phyloP scores from a whole-genome alignment of 2,888 invertebrate genomes.

The Ophion costatus region DNA sequence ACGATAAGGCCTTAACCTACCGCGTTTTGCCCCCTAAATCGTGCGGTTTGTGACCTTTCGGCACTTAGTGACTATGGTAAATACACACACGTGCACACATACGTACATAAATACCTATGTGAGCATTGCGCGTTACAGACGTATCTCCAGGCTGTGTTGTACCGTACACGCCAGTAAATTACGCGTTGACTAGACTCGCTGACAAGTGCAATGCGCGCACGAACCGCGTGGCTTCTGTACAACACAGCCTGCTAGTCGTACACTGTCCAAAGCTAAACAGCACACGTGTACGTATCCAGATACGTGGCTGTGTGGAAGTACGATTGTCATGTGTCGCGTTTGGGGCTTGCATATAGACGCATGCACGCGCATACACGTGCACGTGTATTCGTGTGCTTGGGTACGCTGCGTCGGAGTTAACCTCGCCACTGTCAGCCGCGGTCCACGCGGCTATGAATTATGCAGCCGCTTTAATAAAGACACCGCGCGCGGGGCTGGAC shows the following conservation, averaged over 20 bases:
- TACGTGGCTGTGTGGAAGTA: slow-evolving; percentile 24
- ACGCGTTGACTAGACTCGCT: slow-evolving; percentile 81
- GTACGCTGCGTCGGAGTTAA: slow-evolving; percentile 56
- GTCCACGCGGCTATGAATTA: slow-evolving; percentile 66
- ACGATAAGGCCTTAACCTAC: slow-evolving; percentile 15
- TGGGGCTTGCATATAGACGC: background rate
- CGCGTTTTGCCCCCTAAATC: background rate
- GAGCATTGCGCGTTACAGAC: slow-evolving; percentile 50
- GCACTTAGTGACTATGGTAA: background rate
- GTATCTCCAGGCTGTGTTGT: slow-evolving; percentile 59
- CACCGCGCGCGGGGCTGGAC: slow-evolving; percentile 33
- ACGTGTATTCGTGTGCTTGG: slow-evolving; percentile 3
- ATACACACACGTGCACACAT: background rate
- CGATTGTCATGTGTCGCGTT: slow-evolving; percentile 60
- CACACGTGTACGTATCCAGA: slow-evolving; percentile 34
- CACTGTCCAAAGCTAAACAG: slow-evolving; percentile 61
- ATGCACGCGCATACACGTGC: background rate
- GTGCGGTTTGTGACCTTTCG: slow-evolving; percentile 11
- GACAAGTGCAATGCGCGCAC: slow-evolving; percentile 79
- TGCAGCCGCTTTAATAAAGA: slow-evolving; percentile 70
- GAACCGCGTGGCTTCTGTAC: slow-evolving; percentile 64
- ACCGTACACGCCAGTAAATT: slow-evolving; percentile 76
- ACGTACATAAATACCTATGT: slow-evolving; percentile 1
- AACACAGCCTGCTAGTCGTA: slow-evolving; percentile 67
- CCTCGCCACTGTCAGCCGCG: slow-evolving; percentile 65